Evolutionary conservation across 92 coral and sea anemone species (phyloP), one percentile per base, ranked within the genome.

Genomic region (Epizoanthus rinbou): DNA sequence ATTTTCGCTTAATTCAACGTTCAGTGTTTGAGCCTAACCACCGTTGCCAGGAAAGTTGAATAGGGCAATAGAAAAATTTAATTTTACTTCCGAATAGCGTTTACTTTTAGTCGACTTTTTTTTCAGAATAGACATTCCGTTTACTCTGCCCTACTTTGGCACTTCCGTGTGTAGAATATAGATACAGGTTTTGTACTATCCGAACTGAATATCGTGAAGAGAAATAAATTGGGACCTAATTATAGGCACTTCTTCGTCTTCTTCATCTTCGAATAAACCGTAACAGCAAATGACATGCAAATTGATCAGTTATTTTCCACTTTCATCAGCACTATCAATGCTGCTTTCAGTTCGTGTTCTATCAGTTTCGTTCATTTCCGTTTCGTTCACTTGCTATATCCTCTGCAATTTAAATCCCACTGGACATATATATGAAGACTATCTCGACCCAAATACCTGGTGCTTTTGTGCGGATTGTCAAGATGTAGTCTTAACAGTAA

Each of bases 31-130:
- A 58, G 8, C 25, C 57, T n/a, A 6, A 19, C 14, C 39, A 28
- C 31, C 57, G 82, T 78, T 78, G 82, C 82, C 82, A 19, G 71
- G 70, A 43, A 62, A 58, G 64, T 24, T 62, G 23, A 62, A 41
- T 37, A 13, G 65, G 58, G 28, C 70, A 21, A 10, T 39, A 57
- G 19, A 78, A 78, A 43, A 78, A 78, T 78, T 62, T 78, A 62
- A 78, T 78, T 78, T 60, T 31, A 22, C 60, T 60, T 76, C 69
- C 62, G 70, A 76, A 76, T 56, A 76, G 35, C 57, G 57, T 76
- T 76, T 78, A 37, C 65, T 60, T 78, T 35, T 16, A 37, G 31
- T 78, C 22, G 39, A 43, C 56, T 23, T 17, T 60, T 78, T 57
- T 43, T 22, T 78, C 82, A 78, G 41, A 67, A 67, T 14, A 66